These are phyloP conservation scores for Aphis gossypii DNA, from an alignment of 1,140 invertebrate genomes.

Conservation along the genomic window DNA sequence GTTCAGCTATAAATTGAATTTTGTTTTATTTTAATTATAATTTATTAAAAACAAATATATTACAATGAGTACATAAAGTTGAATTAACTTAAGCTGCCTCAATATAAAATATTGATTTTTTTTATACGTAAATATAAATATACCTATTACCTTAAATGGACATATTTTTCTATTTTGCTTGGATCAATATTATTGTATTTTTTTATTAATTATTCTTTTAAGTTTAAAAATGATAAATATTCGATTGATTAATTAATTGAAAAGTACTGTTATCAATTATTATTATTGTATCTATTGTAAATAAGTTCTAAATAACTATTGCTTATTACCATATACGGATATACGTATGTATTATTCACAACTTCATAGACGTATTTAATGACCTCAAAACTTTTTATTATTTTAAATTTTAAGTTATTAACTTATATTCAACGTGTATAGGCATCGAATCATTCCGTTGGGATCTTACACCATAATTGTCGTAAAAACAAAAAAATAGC, in stretches of 20 bases:
- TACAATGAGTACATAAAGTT: neutral
- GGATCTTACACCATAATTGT: neutral
- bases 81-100: neutral
- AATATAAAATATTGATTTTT: neutral
- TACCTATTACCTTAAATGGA: accelerated
- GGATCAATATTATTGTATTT: neutral
- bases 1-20: neutral
- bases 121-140: neutral
- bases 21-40: neutral
- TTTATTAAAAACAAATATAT: neutral
- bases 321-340: too few species aligned
- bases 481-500: neutral
- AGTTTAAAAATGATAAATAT: neutral
- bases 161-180: neutral
- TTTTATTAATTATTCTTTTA: neutral
- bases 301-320: too few species aligned
- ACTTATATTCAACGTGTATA: neutral
- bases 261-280: too few species aligned
- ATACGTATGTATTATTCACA: too few species aligned
- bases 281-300: too few species aligned
- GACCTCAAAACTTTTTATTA: neutral
- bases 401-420: neutral
- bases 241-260: too few species aligned
- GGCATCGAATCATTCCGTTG: neutral
- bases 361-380: too few species aligned